Percentiles rank a stretch among this genome's conserved stretches.
Conservation (phyloP, 2,113 vertebrate genomes). For the Cyanoliseus patagonus region DNA sequence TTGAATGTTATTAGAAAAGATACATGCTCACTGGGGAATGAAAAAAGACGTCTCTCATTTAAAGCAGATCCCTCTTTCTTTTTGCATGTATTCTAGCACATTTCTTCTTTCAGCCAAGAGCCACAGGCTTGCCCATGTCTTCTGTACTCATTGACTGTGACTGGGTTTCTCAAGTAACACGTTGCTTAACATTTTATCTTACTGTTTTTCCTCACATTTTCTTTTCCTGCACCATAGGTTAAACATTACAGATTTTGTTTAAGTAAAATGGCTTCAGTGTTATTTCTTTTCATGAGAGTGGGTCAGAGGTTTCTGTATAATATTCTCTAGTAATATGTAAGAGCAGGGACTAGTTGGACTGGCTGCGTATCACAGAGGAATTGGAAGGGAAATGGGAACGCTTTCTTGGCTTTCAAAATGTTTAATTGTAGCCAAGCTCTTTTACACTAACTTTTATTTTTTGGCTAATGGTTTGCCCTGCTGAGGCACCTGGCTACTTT, state of each 20-base stretch:
- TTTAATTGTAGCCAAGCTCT: neutral
- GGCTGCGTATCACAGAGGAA: neutral
- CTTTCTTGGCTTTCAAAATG: neutral
- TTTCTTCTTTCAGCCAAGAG: neutral
- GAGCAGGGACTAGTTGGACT: neutral
- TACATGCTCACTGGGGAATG: neutral
- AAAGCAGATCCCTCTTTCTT: neutral
- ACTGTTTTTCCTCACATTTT: neutral
- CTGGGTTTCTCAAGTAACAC: neutral
- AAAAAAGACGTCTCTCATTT: neutral
- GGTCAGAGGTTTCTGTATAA: neutral
- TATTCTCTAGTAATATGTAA: neutral
- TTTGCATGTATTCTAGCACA: neutral
- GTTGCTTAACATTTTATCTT: neutral
- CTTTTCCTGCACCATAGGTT: neutral
- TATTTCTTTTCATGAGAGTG: neutral
- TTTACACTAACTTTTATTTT: neutral
- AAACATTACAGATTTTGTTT: neutral
- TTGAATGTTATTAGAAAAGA: conserved; percentile 17
- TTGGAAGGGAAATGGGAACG: neutral
- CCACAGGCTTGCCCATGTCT: neutral
- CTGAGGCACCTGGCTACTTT: neutral
- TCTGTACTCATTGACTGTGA: neutral
- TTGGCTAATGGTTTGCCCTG: neutral
- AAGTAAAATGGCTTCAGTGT: neutral